A percentile compares a stretch with the other conserved stretches of the same genome.
phyloP scores from a whole-genome alignment of 2,113 vertebrate genomes.

The Phyllopteryx taeniolatus region DNA sequence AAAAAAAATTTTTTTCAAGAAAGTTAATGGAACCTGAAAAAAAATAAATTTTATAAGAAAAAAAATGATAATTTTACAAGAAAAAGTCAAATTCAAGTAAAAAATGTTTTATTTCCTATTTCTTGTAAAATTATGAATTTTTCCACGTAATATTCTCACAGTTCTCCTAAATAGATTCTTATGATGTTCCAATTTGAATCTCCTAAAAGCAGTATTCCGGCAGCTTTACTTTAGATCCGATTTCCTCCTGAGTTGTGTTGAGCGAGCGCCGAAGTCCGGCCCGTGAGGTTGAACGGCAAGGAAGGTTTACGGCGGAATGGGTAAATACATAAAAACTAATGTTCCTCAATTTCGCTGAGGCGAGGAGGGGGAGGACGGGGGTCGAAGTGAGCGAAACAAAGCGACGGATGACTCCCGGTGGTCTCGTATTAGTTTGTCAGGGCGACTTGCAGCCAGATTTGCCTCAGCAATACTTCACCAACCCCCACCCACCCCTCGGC shows the following conservation, averaged over 20 bases:
- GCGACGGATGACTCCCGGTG: constrained; percentile 33
- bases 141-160: neutral
- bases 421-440: constrained; percentile 28
- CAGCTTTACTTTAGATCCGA: neutral
- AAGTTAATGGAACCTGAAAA: no score
- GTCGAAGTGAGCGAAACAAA: neutral
- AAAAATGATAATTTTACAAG: no score
- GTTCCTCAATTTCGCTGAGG: constrained; percentile 9
- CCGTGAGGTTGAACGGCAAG: neutral
- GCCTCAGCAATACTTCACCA: constrained; percentile 58
- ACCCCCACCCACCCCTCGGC: constrained; percentile 23
- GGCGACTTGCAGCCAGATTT: constrained; percentile 33
- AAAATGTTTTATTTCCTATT: no score
- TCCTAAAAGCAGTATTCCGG: neutral
- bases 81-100: no score
- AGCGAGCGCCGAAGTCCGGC: neutral
- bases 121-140: neutral
- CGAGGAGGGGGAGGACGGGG: neutral
- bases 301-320: neutral
- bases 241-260: neutral
- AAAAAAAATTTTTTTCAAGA: no score
- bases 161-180: neutral
- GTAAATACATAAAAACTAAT: constrained; percentile 5
- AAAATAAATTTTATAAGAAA: no score
- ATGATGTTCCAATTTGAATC: no score